phyloP scores from a whole-genome alignment of 1,140 invertebrate genomes.

The Hesperophylax magnus region DNA sequence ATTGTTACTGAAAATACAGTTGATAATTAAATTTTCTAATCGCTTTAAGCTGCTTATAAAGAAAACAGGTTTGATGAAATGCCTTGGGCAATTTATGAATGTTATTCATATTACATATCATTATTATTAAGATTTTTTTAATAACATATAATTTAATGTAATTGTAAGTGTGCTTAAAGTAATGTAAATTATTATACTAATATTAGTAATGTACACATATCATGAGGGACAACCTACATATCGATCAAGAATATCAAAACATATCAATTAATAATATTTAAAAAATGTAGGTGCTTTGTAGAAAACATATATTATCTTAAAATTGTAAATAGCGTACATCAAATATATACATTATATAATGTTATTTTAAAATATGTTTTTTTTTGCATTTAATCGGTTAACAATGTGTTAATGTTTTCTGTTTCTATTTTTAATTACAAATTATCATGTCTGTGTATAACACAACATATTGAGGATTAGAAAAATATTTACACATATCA shows the following conservation, averaged over 20 bases:
- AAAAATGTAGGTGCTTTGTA: slow-evolving; percentile 25
- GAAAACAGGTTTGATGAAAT: too few species aligned
- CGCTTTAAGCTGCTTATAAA: too few species aligned
- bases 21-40: too few species aligned
- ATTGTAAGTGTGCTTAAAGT: not conserved
- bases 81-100: too few species aligned
- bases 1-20: too few species aligned
- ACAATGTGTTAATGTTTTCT: not conserved
- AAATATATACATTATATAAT: not conserved
- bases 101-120: too few species aligned
- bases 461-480: too few species aligned
- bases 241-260: slow-evolving; percentile 69
- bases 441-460: not conserved
- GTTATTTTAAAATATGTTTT: too few species aligned
- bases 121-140: too few species aligned
- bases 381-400: too few species aligned
- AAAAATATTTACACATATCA: too few species aligned
- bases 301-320: not conserved
- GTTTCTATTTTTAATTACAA: not conserved
- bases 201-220: slow-evolving; percentile 64
- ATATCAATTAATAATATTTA: slow-evolving; percentile 62
- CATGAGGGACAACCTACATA: slow-evolving; percentile 60
- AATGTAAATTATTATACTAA: slow-evolving; percentile 31
- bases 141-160: too few species aligned
- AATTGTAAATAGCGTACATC: not conserved